Percentiles rank a stretch among this genome's conserved stretches.
phyloP scores from a whole-genome alignment of 2,888 invertebrate species.

The Eucriotettix oculatus region DNA sequence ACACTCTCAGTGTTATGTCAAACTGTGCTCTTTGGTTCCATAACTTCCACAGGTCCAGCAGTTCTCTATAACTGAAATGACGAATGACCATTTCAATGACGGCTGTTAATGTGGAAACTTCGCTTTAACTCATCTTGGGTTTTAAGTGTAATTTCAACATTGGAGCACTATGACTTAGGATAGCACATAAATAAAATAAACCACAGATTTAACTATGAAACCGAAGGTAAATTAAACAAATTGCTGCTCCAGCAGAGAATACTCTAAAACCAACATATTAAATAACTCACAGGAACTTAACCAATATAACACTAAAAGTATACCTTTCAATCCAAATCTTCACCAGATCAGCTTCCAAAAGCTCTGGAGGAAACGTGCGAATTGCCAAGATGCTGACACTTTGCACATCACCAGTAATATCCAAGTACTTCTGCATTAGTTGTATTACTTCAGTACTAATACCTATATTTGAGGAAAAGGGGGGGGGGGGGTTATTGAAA shows the following conservation, averaged over 20 bases:
- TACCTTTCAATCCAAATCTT: constrained; percentile 47
- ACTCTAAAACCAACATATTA: no score
- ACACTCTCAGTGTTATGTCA: constrained; percentile 58
- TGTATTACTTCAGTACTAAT: constrained; percentile 57
- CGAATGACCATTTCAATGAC: not conserved
- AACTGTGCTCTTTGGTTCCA: constrained; percentile 82
- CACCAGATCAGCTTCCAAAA: constrained; percentile 34
- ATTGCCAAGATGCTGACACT: constrained; percentile 69
- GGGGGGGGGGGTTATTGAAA: not conserved
- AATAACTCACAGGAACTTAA: no score
- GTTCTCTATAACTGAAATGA: constrained; percentile 52
- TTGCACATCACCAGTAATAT: constrained; percentile 78
- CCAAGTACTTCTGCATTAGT: constrained; percentile 73
- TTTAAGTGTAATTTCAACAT: no score
- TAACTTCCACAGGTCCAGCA: constrained; percentile 78
- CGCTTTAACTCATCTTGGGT: no score
- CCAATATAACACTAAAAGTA: not conserved
- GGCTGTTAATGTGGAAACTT: no score
- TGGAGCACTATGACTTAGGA: no score
- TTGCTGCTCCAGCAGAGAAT: no score
- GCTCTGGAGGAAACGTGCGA: constrained; percentile 54
- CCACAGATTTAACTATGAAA: no score
- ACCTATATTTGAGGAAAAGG: constrained; percentile 27
- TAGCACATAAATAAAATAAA: no score
- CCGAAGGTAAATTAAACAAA: no score